Percentiles rank a stretch among this genome's conserved stretches.
Evolutionary conservation across 2,797 vertebrate genomes (phyloP).

Genomic region (Esox lucius): DNA sequence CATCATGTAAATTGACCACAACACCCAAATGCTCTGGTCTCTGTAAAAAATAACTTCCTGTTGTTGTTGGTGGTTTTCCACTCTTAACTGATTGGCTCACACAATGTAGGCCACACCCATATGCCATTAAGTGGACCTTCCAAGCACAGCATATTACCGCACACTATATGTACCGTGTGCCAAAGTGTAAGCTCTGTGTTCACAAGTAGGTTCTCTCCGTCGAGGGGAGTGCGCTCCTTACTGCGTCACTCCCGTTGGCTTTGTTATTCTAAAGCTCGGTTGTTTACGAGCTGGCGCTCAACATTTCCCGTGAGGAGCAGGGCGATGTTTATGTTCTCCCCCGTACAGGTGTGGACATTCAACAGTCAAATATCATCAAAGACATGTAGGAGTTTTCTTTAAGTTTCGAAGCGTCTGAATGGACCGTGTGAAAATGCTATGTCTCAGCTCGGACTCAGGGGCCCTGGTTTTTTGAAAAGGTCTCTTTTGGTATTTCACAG

Average conservation of each 20-base stretch:
- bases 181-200: neutral
- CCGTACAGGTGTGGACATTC: neutral
- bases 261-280: constrained; percentile 45
- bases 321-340: constrained; percentile 33
- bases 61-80: no score
- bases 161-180: no score
- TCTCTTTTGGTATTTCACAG: no score
- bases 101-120: no score
- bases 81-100: no score
- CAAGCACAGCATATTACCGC: no score
- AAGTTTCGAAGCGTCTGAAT: neutral
- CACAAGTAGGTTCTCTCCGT: no score
- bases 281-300: constrained; percentile 46
- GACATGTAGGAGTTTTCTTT: constrained; percentile 29
- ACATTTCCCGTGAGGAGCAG: constrained; percentile 36
- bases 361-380: constrained; percentile 13
- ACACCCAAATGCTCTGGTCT: no score
- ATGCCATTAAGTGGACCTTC: no score
- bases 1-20: no score
- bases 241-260: constrained; percentile 2
- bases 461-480: no score
- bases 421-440: constrained; percentile 21
- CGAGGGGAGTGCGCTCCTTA: constrained; percentile 5
- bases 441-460: constrained; percentile 6
- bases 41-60: no score